Conservation (phyloP, 1,140 invertebrate genomes). For the Chrysomallon squamiferum region DNA sequence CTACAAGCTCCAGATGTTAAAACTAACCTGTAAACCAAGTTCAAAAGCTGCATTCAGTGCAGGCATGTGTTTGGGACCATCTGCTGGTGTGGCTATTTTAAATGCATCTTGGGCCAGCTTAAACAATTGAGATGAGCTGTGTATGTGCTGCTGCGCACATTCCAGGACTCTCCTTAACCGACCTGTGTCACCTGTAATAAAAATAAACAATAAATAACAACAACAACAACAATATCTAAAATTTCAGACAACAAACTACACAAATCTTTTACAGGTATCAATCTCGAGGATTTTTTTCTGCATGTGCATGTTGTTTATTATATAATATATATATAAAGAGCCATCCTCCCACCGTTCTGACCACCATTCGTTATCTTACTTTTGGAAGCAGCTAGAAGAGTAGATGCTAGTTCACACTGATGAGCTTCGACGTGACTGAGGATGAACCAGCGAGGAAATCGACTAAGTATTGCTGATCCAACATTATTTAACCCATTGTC, state of each 20-base stretch:
- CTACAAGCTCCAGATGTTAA: no score
- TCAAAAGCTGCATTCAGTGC: conserved; percentile 81
- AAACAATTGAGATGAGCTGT: conserved; percentile 82
- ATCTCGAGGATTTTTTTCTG: no score
- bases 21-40: conserved; percentile 76
- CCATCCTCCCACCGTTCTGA: no score
- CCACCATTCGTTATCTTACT: no score
- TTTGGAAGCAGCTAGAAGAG: conserved; percentile 78
- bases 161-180: conserved; percentile 77
- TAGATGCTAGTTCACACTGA: conserved; percentile 80
- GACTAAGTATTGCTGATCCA: conserved; percentile 66
- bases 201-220: conserved; percentile 25
- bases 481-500: conserved; percentile 57
- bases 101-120: conserved; percentile 84
- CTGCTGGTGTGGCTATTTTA: conserved; percentile 79
- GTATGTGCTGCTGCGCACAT: conserved; percentile 80
- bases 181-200: conserved; percentile 70
- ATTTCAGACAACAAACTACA: neutral
- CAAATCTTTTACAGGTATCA: no score
- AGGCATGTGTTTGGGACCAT: conserved; percentile 74
- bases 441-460: conserved; percentile 75
- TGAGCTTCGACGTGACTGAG: conserved; percentile 76
- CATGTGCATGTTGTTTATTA: no score
- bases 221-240: neutral
- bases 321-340: no score